Evolutionary conservation across 2,888 invertebrate species (phyloP).

Genomic region (Aromia moschata): DNA sequence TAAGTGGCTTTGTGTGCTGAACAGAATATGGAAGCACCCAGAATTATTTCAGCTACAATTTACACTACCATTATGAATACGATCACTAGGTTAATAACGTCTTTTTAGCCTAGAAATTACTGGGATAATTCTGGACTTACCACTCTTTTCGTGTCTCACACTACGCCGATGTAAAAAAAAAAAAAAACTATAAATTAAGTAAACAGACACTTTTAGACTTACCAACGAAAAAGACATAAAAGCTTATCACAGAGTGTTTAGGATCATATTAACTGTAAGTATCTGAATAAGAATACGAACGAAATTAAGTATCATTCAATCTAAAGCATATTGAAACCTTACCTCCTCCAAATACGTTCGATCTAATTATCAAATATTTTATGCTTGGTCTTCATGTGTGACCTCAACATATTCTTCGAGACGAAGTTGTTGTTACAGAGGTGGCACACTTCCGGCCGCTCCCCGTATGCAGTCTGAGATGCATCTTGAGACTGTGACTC

Average conservation of each 20-base stretch:
- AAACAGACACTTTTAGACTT: no score
- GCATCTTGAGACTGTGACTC: conserved; percentile 44
- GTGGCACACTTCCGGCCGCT: conserved; percentile 62
- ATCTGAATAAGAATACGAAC: background rate
- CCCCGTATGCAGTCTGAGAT: conserved; percentile 61
- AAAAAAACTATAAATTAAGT: no score
- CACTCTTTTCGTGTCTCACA: no score
- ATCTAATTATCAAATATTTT: conserved; percentile 31
- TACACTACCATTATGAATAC: no score
- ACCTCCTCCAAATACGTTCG: conserved; percentile 1
- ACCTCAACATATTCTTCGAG: conserved; percentile 49
- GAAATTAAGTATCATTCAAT: background rate
- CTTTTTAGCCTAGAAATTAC: no score
- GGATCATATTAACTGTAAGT: background rate
- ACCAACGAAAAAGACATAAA: no score
- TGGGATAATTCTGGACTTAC: no score
- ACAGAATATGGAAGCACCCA: no score
- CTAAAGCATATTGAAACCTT: background rate
- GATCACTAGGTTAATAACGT: no score
- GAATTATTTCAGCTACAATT: no score
- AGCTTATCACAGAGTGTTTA: background rate
- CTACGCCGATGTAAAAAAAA: no score
- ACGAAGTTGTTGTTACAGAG: conserved; percentile 51
- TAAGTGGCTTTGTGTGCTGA: no score
- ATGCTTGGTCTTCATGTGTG: conserved; percentile 56